Evolutionary conservation across 1,140 invertebrate genomes (phyloP).

Genomic region (Spodoptera litura): DNA sequence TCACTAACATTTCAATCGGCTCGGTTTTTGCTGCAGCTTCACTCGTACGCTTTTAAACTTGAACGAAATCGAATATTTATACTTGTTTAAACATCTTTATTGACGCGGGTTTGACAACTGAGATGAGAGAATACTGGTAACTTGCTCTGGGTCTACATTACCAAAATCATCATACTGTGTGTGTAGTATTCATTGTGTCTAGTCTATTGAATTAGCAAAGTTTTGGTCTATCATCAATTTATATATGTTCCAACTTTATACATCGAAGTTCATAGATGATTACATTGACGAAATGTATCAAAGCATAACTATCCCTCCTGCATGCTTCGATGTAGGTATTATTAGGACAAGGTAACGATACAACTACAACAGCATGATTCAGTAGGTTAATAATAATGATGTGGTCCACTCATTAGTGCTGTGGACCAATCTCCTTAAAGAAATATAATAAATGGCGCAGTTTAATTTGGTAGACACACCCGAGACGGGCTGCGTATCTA

Average conservation of each 20-base stretch:
- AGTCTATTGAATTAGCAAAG: too few relatives aligned
- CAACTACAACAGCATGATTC: slow-evolving; percentile 29
- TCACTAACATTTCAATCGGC: slow-evolving; percentile 84
- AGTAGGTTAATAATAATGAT: slow-evolving; percentile 47
- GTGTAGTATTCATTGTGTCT: neutral
- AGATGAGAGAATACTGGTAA: slow-evolving; percentile 65
- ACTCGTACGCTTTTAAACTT: slow-evolving; percentile 67
- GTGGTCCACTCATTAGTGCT: slow-evolving; percentile 66
- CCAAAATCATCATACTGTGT: neutral
- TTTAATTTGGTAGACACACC: slow-evolving; percentile 84
- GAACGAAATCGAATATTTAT: slow-evolving; percentile 82
- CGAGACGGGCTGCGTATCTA: slow-evolving; percentile 79
- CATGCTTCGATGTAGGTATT: slow-evolving; percentile 10
- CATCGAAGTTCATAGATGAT: too few relatives aligned
- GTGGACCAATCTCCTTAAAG: slow-evolving; percentile 73
- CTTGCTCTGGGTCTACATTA: slow-evolving; percentile 1
- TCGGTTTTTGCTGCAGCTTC: slow-evolving; percentile 79
- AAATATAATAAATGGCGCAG: slow-evolving; percentile 83
- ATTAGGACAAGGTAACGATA: slow-evolving; percentile 22
- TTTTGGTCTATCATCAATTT: too few relatives aligned
- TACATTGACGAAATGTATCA: too few relatives aligned
- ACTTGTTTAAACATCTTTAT: slow-evolving; percentile 83
- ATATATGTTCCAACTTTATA: too few relatives aligned
- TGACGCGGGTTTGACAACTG: slow-evolving; percentile 79
- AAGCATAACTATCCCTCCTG: neutral